A percentile compares a stretch with the other conserved stretches of the same genome.
phyloP scores from a whole-genome alignment of 2,888 invertebrate genomes.

The Plemyria rubiginata region DNA sequence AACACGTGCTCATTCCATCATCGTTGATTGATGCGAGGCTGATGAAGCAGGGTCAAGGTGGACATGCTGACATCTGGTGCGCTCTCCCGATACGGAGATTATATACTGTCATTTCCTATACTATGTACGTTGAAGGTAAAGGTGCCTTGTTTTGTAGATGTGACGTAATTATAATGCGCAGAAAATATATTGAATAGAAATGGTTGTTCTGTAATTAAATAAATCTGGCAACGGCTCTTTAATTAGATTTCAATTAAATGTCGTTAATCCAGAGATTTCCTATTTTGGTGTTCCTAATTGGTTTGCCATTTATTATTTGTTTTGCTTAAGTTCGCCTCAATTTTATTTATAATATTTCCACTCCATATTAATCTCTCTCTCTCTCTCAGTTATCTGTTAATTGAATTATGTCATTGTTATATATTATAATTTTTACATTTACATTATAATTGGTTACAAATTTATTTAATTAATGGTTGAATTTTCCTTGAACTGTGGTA shows the following conservation, averaged over 20 bases:
- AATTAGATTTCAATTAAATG: no score
- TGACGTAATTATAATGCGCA: conserved; percentile 14
- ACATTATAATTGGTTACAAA: not conserved
- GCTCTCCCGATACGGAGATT: conserved; percentile 47
- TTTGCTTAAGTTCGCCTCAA: no score
- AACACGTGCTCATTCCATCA: conserved; percentile 33
- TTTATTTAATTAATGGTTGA: conserved; percentile 36
- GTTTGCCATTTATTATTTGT: no score
- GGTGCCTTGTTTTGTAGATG: conserved; percentile 6
- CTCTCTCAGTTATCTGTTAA: no score
- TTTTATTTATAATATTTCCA: no score
- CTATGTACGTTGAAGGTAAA: conserved; percentile 16
- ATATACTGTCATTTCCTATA: conserved; percentile 30
- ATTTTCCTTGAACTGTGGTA: conserved; percentile 39
- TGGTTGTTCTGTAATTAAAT: conserved; percentile 2
- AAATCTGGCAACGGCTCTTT: not conserved
- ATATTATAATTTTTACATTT: not conserved
- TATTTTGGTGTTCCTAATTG: no score
- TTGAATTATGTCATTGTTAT: not conserved
- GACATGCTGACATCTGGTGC: conserved; percentile 66
- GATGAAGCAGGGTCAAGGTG: conserved; percentile 65
- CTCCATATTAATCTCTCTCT: no score
- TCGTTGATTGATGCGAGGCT: conserved; percentile 34
- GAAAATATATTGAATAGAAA: not conserved
- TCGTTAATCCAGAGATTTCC: no score